These are phyloP conservation scores for Myocastor coypus DNA, from an alignment of 2,113 vertebrate species.

Conservation along the genomic window DNA sequence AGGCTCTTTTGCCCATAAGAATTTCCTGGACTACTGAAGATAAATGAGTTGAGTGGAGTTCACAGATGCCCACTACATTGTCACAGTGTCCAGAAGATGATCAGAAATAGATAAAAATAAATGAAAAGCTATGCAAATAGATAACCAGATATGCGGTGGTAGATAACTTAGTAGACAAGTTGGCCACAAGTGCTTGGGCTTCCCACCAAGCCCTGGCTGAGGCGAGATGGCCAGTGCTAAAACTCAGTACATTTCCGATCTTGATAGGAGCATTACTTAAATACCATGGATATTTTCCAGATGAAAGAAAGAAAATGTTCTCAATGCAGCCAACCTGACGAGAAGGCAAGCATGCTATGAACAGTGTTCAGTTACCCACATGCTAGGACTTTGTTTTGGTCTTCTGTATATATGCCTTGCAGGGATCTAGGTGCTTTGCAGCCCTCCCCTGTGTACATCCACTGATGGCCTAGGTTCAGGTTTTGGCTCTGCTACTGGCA, in stretches of 20 bases:
- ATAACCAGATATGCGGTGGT: neutral
- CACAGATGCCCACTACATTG: constrained; percentile 28
- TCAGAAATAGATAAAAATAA: constrained; percentile 29
- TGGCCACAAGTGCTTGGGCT: neutral
- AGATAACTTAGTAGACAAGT: neutral
- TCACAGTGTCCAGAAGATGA: neutral
- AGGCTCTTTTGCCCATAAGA: neutral
- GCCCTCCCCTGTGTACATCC: neutral
- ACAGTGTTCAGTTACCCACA: neutral
- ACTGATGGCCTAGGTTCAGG: neutral
- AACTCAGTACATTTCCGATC: neutral
- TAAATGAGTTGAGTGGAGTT: constrained; percentile 6
- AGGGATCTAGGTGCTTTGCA: neutral
- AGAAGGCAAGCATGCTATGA: neutral
- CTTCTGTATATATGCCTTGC: neutral
- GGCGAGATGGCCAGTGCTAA: neutral
- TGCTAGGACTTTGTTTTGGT: neutral
- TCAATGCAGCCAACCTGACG: neutral
- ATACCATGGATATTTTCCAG: neutral
- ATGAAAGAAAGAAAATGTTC: neutral
- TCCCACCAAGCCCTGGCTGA: neutral
- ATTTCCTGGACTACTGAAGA: constrained; percentile 51
- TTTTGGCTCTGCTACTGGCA: neutral
- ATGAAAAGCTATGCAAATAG: neutral
- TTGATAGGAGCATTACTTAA: constrained; percentile 21